Percentiles rank a stretch among this genome's conserved stretches.
These are phyloP conservation scores for Miniopterus natalensis DNA, from an alignment of 2,113 vertebrate species.

Conservation along the genomic window DNA sequence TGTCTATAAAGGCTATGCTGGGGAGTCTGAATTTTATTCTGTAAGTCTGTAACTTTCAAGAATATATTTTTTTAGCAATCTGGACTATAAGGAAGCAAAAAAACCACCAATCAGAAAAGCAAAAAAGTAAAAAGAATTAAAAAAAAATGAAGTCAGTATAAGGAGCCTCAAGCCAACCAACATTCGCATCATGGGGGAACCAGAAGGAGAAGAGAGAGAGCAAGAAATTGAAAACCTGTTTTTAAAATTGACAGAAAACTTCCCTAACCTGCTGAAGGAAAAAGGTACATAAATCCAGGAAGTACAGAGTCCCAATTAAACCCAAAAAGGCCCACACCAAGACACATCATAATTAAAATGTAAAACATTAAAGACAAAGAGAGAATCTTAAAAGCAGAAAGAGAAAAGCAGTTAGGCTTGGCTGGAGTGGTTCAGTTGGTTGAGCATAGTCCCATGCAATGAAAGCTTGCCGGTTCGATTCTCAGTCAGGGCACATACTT, in stretches of 20 bases:
- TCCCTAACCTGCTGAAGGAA: neutral
- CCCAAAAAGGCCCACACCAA: neutral
- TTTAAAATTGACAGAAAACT: neutral
- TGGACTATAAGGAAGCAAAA: neutral
- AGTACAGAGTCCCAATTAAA: neutral
- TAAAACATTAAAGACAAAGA: neutral
- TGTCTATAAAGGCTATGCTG: neutral
- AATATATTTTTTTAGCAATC: neutral
- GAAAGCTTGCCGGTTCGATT: neutral
- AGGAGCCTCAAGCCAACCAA: neutral
- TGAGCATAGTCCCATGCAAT: neutral
- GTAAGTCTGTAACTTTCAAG: neutral
- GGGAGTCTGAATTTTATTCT: constrained; percentile 9
- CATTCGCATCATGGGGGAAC: neutral
- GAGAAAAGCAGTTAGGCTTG: neutral
- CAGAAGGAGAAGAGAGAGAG: neutral
- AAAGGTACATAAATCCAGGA: neutral
- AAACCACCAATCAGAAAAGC: neutral
- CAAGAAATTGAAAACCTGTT: neutral
- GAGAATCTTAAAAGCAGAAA: neutral
- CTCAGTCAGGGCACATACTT: neutral
- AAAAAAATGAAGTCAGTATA: neutral
- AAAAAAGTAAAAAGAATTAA: neutral
- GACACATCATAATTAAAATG: neutral
- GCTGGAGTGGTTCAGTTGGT: neutral